phyloP scores from a whole-genome alignment of 2,113 vertebrate genomes.

The Silurus glanis region DNA sequence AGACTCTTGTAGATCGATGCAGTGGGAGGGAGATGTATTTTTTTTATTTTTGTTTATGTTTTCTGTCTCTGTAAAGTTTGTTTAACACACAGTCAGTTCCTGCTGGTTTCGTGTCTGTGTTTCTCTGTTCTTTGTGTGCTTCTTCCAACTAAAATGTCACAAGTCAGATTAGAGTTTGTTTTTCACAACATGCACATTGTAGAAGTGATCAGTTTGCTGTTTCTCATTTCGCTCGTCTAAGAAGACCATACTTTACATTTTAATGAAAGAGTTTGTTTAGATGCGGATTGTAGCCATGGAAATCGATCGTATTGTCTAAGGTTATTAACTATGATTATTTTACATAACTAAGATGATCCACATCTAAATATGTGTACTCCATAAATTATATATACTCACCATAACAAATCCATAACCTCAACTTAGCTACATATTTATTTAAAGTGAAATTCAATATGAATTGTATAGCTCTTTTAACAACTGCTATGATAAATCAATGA shows the following conservation, averaged over 20 bases:
- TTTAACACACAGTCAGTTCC: not conserved
- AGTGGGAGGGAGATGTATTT: not conserved
- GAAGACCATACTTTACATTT: not conserved
- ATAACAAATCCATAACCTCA: too few species aligned
- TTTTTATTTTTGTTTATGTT: slow-evolving; percentile 34
- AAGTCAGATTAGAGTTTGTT: not conserved
- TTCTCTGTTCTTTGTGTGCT: not conserved
- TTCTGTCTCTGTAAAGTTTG: slow-evolving; percentile 6
- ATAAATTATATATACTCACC: not conserved
- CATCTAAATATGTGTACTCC: not conserved
- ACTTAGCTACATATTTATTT: not conserved
- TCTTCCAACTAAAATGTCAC: not conserved
- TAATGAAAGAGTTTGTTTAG: too few species aligned
- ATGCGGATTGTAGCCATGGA: too few species aligned
- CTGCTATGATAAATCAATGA: too few species aligned
- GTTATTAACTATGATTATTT: too few species aligned
- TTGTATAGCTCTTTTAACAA: too few species aligned
- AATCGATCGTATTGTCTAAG: too few species aligned
- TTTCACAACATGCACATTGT: not conserved
- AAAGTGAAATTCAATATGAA: too few species aligned
- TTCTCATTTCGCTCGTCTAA: not conserved
- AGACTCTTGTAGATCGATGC: slow-evolving; percentile 15
- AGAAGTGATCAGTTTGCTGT: not conserved
- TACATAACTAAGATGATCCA: not conserved
- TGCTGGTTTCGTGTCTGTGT: slow-evolving; percentile 4